These are phyloP conservation scores for Cyprinodon brontotheroides DNA, from an alignment of 2,113 vertebrate genomes.

Conservation along the genomic window DNA sequence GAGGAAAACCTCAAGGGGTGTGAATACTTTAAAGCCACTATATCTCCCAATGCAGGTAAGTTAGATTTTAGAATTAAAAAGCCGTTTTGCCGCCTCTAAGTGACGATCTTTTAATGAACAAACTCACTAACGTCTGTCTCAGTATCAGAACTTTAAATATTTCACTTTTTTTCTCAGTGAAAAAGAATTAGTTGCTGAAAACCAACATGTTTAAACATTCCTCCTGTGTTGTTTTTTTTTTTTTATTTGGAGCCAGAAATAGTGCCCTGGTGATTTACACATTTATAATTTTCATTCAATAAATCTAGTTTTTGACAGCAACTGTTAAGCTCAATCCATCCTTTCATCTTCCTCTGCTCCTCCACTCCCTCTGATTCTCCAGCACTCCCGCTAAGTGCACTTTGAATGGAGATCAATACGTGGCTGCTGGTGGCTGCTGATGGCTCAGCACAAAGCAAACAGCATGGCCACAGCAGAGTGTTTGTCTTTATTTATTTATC, in stretches of 20 bases:
- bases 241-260: not conserved
- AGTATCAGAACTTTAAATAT: not conserved
- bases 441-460: constrained; percentile 57
- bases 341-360: constrained; percentile 1
- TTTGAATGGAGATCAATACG: constrained; percentile 69
- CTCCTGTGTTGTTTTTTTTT: not conserved
- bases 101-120: not conserved
- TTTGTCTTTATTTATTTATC: constrained; percentile 36
- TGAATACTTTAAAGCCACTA: no score
- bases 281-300: not conserved
- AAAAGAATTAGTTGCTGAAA: not conserved
- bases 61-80: not conserved
- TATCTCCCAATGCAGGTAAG: not conserved
- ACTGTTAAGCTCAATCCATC: not conserved
- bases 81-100: not conserved
- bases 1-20: no score
- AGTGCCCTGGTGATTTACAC: not conserved
- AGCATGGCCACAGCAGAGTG: constrained; percentile 22
- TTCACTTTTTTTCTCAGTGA: not conserved
- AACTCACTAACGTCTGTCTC: not conserved
- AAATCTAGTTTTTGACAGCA: not conserved
- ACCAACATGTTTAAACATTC: not conserved
- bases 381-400: constrained; percentile 67
- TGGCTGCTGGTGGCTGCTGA: constrained; percentile 46
- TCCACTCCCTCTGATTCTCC: constrained; percentile 31